These are phyloP conservation scores for Phytoseiulus persimilis DNA, from an alignment of 2,888 invertebrate genomes.

Conservation along the genomic window DNA sequence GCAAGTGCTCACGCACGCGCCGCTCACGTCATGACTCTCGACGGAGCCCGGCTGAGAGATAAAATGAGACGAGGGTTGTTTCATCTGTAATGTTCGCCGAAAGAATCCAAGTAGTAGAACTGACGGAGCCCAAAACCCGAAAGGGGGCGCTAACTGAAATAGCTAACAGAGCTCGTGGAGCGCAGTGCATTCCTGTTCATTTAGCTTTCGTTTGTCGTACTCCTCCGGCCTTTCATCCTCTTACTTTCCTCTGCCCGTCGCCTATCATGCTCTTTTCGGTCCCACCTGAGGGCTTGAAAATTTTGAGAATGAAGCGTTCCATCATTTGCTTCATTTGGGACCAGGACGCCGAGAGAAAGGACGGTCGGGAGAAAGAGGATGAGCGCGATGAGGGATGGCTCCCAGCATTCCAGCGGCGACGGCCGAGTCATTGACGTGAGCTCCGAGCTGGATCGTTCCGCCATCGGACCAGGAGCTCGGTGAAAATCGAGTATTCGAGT, in stretches of 20 bases:
- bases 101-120: not conserved
- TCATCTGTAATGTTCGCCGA: not conserved
- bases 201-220: not conserved
- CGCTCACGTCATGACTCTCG: too few species aligned
- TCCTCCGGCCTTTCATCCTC: not conserved
- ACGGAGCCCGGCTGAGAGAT: too few species aligned
- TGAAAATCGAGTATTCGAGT: too few species aligned
- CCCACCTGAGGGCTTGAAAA: not conserved
- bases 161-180: not conserved
- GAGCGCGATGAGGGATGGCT: not conserved
- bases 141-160: too few species aligned
- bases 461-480: not conserved
- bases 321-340: not conserved
- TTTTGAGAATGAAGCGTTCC: not conserved
- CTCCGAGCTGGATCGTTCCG: not conserved
- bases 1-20: too few species aligned
- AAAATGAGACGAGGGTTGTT: not conserved
- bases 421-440: not conserved
- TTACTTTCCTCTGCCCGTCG: not conserved
- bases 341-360: not conserved
- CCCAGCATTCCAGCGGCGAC: not conserved
- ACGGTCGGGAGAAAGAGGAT: not conserved
- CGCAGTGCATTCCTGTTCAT: not conserved
- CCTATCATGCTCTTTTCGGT: not conserved
- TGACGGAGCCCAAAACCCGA: not conserved